A percentile compares a stretch with the other conserved stretches of the same genome.
These are phyloP conservation scores for Balaeniceps rex DNA, from an alignment of 2,113 vertebrate genomes.

Conservation along the genomic window DNA sequence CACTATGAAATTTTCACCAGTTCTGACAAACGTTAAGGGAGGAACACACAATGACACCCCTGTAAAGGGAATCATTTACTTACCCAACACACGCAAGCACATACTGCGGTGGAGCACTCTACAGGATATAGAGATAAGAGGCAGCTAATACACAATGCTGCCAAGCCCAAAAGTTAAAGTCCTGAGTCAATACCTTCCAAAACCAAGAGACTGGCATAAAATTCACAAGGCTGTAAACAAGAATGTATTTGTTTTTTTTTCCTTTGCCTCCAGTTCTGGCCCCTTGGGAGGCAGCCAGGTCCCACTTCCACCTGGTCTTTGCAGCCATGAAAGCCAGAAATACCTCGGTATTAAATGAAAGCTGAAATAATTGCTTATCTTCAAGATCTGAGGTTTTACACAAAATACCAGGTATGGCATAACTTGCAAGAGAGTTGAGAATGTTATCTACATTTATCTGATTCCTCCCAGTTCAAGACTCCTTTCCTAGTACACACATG, in stretches of 20 bases:
- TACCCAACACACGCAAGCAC: background rate
- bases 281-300: constrained; percentile 15
- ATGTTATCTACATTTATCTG: constrained; percentile 43
- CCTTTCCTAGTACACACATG: background rate
- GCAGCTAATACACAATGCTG: background rate
- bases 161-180: background rate
- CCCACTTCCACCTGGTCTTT: background rate
- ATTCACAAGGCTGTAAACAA: background rate
- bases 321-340: constrained; percentile 3
- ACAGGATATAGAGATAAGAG: background rate
- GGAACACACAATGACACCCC: background rate
- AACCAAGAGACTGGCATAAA: background rate
- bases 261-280: background rate
- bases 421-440: constrained; percentile 14
- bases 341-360: constrained; percentile 34
- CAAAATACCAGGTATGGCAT: background rate
- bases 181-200: background rate
- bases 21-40: background rate
- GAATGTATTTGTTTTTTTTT: background rate
- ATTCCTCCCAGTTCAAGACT: constrained; percentile 26
- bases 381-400: constrained; percentile 25
- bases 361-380: constrained; percentile 1
- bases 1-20: background rate
- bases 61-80: background rate
- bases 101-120: background rate